A percentile compares a stretch with the other conserved stretches of the same genome.
Evolutionary conservation across 1,140 invertebrate species (phyloP).

Genomic region (Halotydeus destructor): DNA sequence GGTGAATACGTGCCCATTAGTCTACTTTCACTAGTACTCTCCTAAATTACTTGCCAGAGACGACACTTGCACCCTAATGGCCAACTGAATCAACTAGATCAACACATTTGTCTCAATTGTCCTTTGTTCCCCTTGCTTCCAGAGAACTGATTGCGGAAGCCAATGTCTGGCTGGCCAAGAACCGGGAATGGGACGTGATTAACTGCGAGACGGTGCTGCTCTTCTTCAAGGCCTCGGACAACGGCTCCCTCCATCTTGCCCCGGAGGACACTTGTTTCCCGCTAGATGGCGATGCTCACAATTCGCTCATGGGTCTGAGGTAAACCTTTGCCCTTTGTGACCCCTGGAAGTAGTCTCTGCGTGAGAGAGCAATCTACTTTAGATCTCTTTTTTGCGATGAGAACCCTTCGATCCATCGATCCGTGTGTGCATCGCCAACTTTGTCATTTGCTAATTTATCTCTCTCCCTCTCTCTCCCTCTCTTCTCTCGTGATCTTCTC

Average conservation of each 20-base stretch:
- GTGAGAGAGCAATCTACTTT: too few species aligned
- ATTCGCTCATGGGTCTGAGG: conserved; percentile 5
- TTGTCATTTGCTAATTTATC: too few species aligned
- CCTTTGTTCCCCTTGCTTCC: background rate
- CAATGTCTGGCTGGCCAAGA: conserved; percentile 7
- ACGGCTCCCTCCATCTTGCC: background rate
- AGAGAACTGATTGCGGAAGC: conserved; percentile 6
- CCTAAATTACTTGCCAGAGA: too few species aligned
- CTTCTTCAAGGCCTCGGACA: conserved; percentile 6
- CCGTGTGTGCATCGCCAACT: too few species aligned
- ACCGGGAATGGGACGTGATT: conserved; percentile 11
- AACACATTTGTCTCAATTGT: background rate
- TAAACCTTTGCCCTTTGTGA: too few species aligned
- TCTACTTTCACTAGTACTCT: too few species aligned
- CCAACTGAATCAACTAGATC: background rate
- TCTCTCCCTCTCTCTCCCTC: too few species aligned
- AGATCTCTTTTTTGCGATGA: too few species aligned
- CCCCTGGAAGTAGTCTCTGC: too few species aligned
- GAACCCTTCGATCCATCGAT: too few species aligned
- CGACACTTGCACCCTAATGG: background rate
- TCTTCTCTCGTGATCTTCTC: too few species aligned
- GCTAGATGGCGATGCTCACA: conserved; percentile 1
- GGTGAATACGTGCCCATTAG: too few species aligned
- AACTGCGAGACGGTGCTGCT: conserved; percentile 13
- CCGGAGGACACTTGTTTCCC: conserved; percentile 3